A percentile compares a stretch with the other conserved stretches of the same genome.
Evolutionary conservation across 2,113 vertebrate genomes (phyloP).

Genomic region (Rhea pennata): DNA sequence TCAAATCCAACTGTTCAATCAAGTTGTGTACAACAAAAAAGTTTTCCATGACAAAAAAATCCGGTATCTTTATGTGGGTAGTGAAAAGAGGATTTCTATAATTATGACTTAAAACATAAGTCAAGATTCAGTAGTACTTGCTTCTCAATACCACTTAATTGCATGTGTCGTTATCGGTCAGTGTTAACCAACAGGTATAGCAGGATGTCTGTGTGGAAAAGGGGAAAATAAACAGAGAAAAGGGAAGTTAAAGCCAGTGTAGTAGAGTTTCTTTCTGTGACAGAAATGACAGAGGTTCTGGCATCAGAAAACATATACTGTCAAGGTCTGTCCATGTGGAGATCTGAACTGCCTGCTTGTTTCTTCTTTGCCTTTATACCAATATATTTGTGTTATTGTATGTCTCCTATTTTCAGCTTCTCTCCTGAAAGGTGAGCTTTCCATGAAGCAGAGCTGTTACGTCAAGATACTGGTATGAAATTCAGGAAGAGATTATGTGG

Average conservation of each 20-base stretch:
- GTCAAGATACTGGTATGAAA: not conserved
- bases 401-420: not conserved
- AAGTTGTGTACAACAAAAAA: not conserved
- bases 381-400: not conserved
- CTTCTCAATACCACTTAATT: not conserved
- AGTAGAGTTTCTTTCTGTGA: not conserved
- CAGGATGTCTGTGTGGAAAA: not conserved
- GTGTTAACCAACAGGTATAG: not conserved
- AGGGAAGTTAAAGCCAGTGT: not conserved
- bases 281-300: not conserved
- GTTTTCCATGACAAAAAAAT: not conserved
- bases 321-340: not conserved
- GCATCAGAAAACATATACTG: not conserved
- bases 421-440: not conserved
- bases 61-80: fast-evolving
- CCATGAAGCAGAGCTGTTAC: not conserved
- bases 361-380: not conserved
- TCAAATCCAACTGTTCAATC: not conserved
- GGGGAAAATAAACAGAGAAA: not conserved
- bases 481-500: not conserved
- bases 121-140: not conserved
- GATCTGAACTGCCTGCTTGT: not conserved
- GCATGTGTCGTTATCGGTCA: not conserved
- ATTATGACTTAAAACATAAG: not conserved
- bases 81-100: not conserved